Conservation (phyloP, 2,797 vertebrate species). For the Rhinoraja longicauda region DNA sequence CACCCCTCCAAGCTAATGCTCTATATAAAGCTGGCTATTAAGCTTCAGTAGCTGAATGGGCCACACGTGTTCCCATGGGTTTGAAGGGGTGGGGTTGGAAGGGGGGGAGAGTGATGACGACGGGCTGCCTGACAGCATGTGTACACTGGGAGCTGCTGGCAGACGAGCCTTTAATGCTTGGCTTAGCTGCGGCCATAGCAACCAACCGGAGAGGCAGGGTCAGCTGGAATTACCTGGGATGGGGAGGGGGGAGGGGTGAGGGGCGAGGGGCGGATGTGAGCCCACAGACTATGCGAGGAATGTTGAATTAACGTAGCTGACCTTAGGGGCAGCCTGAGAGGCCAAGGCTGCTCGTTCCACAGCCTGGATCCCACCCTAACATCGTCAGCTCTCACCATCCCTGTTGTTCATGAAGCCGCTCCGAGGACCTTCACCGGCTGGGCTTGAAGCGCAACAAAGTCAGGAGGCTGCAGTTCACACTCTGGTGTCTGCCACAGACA, state of each 20-base stretch:
- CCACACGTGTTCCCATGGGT: conserved; percentile 3
- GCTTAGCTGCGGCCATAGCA: too few species aligned
- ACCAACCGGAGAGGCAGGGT: not conserved
- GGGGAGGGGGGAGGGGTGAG: not conserved
- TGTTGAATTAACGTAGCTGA: not conserved
- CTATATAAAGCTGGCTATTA: not conserved
- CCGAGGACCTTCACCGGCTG: too few species aligned
- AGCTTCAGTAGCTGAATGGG: not conserved
- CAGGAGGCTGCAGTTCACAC: not conserved
- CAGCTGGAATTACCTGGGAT: conserved; percentile 10
- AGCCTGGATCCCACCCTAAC: not conserved
- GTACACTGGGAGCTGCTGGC: not conserved
- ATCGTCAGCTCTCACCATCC: too few species aligned
- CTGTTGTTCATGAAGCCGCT: too few species aligned
- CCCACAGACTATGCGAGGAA: not conserved
- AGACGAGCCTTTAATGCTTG: not conserved
- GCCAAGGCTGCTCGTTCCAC: not conserved
- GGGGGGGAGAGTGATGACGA: not conserved
- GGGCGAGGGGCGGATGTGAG: not conserved
- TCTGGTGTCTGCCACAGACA: not conserved
- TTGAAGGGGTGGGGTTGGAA: too few species aligned
- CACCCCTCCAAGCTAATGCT: too few species aligned
- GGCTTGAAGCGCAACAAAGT: not conserved
- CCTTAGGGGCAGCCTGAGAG: not conserved
- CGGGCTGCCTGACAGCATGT: not conserved